Base-by-base conservation (phyloP, 1,140 invertebrate species). In the Drosophila bocki region DNA sequence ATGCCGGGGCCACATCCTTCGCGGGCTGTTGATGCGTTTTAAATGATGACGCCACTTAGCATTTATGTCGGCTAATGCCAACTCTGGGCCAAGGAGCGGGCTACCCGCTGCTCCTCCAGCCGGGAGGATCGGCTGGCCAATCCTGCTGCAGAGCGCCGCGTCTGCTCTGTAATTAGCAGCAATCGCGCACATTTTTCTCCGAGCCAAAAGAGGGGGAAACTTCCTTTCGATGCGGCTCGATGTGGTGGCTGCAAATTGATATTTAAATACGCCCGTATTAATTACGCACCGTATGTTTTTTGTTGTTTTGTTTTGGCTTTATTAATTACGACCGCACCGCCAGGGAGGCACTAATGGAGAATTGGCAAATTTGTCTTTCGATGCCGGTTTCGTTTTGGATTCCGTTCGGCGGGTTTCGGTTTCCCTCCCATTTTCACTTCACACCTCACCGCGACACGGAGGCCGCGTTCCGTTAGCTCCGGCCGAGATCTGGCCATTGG, bases 11-110 rank as follows among this genome's bases (percentile, higher is more conserved):
- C 84, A 78, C 58, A 80, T 88, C 77, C 84, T 84, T 87, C 80
- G 80, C 75, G 71, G 82, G 69, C 75, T 90, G 85, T 83, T 91
- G 88, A 91, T 91, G 88, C 88, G 82, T 91, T 91, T 91, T 91
- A 91, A 91, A 91, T 91, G 82, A 91, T 91, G 88, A 91, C 88
- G 88, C 88, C 88, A 91, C 88, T 91, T 91, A 91, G 83, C 81
- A 80, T 91, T 91, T 91, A 88, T 90, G 85, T 91, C 85, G 86
- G 86, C 78, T 90, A 90, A 90, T 90, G 76, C 86, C 77, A 82
- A 78, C 85, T 78, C 74, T 65, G 32, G 29, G 15, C 33, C 19
- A 41, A 48, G 47, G 53, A 77, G 62, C 37, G 9, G 50, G 64
- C n/a, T 57, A 17, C 67, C 44, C 53, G 67, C 69, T 69, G 68